Percentiles rank a stretch among this genome's conserved stretches.
Conservation (phyloP, 2,888 invertebrate genomes). For the Apamea crenata region DNA sequence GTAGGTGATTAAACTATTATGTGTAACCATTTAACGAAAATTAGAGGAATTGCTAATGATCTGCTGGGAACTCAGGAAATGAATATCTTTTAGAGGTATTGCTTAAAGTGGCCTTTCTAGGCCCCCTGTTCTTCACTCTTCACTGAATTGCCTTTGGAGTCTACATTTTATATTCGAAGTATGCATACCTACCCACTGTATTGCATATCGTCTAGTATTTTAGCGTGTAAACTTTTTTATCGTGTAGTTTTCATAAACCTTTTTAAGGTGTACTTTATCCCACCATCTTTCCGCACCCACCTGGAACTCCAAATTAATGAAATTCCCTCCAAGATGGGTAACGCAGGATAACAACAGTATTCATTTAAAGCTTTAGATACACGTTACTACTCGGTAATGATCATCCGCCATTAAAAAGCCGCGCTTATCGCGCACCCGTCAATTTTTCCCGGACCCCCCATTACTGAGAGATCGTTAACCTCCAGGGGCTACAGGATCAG, state of each 20-base stretch:
- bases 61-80: no score
- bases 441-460: conserved; percentile 60
- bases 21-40: no score
- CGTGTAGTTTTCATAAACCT: conserved; percentile 8
- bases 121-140: background rate
- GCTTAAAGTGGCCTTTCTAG: no score
- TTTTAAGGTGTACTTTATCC: background rate
- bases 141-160: background rate
- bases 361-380: conserved; percentile 52
- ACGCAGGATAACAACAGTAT: conserved; percentile 50
- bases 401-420: conserved; percentile 58
- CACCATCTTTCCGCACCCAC: conserved; percentile 5
- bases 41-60: no score
- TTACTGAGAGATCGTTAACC: conserved; percentile 70
- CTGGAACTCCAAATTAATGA: conserved; percentile 53
- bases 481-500: conserved; percentile 54
- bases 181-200: background rate
- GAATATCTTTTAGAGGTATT: no score
- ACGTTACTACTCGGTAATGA: conserved; percentile 47
- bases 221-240: background rate
- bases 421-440: conserved; percentile 57
- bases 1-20: no score
- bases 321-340: conserved; percentile 46
- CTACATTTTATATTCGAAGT: background rate
- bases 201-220: background rate